Base-by-base conservation (phyloP, 1,140 invertebrate species). In the Aphaenogaster rudis region DNA sequence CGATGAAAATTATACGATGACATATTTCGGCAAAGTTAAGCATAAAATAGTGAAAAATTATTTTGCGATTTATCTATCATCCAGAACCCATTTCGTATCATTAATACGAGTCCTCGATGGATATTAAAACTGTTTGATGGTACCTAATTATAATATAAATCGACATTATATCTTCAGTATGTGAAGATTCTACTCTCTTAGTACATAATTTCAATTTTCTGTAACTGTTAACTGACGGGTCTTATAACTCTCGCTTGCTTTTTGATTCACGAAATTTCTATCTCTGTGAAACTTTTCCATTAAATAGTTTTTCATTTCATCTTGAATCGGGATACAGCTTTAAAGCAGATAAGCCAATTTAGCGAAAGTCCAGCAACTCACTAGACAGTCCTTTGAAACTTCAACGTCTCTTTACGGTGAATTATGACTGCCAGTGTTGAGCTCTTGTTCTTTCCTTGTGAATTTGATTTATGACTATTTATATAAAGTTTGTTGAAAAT, bases 301-400 rank as follows among this genome's bases (percentile, higher is more conserved):
- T 21, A n/a, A 54, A 36, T 0, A 57, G 64, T 33, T 71, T 81
- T 57, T 54, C 8, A 7, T 48, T 81, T 45, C 3, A 42, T 13
- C 21, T 42, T 71, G 50, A 71, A 71, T 81, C 21, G 9, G 15
- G 11, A 57, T 71, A 1, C 13, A 42, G n/a, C 5, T 69, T 28
- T 48, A 36, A 42, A 57, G 11, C 33, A 71, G 50, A 45, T 59
- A 57, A 71, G 50, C 36, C 21, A 71, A 71, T 59, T 69, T 42
- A 71, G 15, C 0, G 2, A 57, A 81, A 81, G n/a, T 81, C n/a
- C 48, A 54, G 21, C 3, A 57, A 71, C 79, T 81, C 9, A 21
- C 28, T 45, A 28, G 45, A 63, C 42, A 48, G 21, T 71, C 36
- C 15, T 81, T 54, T 33, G 21, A 57, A 81, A 81, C 36, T 69